Evolutionary conservation across 2,113 vertebrate species (phyloP).

Genomic region (Raja brachyura): DNA sequence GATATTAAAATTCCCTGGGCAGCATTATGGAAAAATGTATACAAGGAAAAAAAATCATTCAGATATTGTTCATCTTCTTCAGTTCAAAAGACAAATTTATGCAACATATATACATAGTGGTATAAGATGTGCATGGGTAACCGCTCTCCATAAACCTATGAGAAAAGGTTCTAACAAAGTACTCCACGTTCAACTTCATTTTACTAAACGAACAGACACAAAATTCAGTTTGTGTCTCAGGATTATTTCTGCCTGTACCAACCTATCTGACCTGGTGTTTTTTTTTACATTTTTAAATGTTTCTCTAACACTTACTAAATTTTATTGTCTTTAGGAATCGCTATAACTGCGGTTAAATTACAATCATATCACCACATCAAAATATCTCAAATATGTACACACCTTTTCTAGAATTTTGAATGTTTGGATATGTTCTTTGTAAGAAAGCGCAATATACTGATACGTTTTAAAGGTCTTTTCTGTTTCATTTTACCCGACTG

Average conservation of each 20-base stretch:
- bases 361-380: conserved; percentile 59
- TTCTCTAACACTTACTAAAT: conserved; percentile 61
- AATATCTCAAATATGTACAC: conserved; percentile 40
- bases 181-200: conserved; percentile 34
- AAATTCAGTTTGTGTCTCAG: conserved; percentile 48
- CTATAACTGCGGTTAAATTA: conserved; percentile 62
- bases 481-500: not conserved
- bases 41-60: conserved; percentile 79
- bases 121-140: conserved; percentile 68
- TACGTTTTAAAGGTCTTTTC: not conserved
- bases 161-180: conserved; percentile 49
- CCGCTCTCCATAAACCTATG: conserved; percentile 52
- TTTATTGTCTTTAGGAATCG: conserved; percentile 50
- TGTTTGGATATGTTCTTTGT: conserved; percentile 37
- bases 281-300: conserved; percentile 12
- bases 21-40: conserved; percentile 67
- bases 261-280: conserved; percentile 64
- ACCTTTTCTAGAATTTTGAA: conserved; percentile 37
- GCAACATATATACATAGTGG: conserved; percentile 75
- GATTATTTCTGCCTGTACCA: conserved; percentile 63
- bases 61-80: conserved; percentile 66
- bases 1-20: conserved; percentile 81
- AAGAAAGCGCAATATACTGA: conserved; percentile 37
- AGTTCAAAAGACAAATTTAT: conserved; percentile 82
- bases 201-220: conserved; percentile 36